Evolutionary conservation across 2,888 invertebrate species (phyloP), one percentile per base, ranked within the genome.

Genomic region (Drosophila glabriapex): DNA sequence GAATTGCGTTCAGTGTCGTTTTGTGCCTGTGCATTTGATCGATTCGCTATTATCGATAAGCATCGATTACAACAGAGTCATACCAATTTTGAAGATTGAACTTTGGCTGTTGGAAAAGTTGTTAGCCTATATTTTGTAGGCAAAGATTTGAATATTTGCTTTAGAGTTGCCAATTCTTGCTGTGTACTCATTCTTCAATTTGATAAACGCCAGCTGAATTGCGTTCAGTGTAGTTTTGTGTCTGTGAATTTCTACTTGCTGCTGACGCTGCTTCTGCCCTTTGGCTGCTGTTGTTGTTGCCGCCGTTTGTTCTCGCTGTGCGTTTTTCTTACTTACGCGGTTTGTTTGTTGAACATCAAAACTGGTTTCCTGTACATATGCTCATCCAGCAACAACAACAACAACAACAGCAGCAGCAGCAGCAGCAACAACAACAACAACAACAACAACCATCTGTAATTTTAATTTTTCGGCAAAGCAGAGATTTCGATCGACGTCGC

Each of bases 291-390:
- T n/a, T 69, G 58, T 50, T 72, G 66, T 14, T 62, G 80, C 64
- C 80, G 76, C 82, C 68, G 72, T 82, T 82, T 82, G 78, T 87
- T 73, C 76, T 86, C 54, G 78, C 71, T 82, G 84, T 76, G 78
- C 77, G 85, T 85, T 82, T 84, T 85, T 82, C 87, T 85, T 54
- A 46, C 37, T 56, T 89, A 80, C 78, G 77, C 81, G 76, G 72
- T 87, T 80, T 86, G 70, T 86, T 86, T 86, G 89, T 88, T 81
- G 86, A 90, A 88, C 86, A 86, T 85, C 88, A 28, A 88, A 87
- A 87, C 87, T 87, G 87, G 87, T 87, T 87, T 87, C 90, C 90
- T 87, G 87, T 90, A 85, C 86, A 87, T 87, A 90, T 90, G 90
- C 90, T 83, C 90, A 83, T 88, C 89, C 86, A 86, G 80, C 80